A percentile compares a stretch with the other conserved stretches of the same genome.
Evolutionary conservation across 2,113 vertebrate genomes (phyloP).

Genomic region (Holacanthus passer): DNA sequence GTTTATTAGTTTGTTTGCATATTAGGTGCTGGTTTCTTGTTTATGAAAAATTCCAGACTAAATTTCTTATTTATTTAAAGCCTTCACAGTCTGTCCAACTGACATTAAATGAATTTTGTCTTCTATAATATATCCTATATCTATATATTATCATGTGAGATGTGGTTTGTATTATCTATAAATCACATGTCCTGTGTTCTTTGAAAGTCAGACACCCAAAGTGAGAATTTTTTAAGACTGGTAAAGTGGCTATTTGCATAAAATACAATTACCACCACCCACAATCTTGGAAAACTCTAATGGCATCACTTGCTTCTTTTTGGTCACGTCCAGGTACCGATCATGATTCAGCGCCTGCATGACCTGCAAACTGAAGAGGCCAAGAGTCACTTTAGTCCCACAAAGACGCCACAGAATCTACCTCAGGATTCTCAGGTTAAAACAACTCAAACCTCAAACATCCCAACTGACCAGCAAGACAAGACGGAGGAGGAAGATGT

Average conservation of each 20-base stretch:
- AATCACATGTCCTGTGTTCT: no score
- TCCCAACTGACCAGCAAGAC: constrained; percentile 68
- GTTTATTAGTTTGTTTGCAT: not conserved
- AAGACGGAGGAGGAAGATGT: constrained; percentile 60
- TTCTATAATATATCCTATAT: no score
- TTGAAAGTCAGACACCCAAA: no score
- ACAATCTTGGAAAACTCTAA: not conserved
- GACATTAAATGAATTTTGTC: no score
- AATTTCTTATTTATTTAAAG: no score
- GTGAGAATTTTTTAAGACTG: no score
- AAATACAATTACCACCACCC: not conserved
- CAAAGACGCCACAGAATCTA: constrained; percentile 71
- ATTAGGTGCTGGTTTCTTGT: no score
- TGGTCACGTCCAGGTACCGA: constrained; percentile 87
- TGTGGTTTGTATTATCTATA: no score
- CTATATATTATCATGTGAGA: no score
- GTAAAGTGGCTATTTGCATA: no score
- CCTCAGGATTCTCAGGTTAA: constrained; percentile 85
- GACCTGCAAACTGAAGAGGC: constrained; percentile 86
- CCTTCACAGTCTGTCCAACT: no score
- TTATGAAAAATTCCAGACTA: no score
- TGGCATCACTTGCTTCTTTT: not conserved
- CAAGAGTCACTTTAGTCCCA: constrained; percentile 74
- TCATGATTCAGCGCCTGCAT: constrained; percentile 88
- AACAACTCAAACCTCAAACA: constrained; percentile 68